Evolutionary conservation across 2,113 vertebrate species (phyloP).

Genomic region (Pelodiscus sinensis): DNA sequence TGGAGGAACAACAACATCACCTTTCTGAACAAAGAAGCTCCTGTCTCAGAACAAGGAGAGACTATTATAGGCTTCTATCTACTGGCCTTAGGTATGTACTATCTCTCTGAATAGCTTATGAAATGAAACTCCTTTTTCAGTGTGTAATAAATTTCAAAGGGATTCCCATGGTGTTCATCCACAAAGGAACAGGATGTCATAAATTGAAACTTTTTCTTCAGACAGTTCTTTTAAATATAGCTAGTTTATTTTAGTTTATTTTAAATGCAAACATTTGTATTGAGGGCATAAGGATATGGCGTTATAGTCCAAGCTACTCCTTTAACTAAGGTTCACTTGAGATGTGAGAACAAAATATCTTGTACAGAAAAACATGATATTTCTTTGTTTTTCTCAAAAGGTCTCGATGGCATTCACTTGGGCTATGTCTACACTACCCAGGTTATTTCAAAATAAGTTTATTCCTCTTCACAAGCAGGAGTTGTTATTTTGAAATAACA

Average conservation of each 20-base stretch:
- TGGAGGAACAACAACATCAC: conserved; percentile 89
- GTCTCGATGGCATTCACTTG: not conserved
- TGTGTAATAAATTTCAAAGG: conserved; percentile 30
- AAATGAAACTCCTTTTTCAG: conserved; percentile 21
- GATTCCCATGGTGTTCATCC: not conserved
- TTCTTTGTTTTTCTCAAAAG: not conserved
- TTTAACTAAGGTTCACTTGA: not conserved
- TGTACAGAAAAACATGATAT: not conserved
- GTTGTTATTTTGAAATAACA: too few species aligned
- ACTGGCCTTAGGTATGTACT: conserved; percentile 80
- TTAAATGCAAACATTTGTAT: not conserved
- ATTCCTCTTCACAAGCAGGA: too few species aligned
- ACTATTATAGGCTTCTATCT: conserved; percentile 86
- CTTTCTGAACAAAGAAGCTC: conserved; percentile 79
- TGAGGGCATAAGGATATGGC: not conserved
- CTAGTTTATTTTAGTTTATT: not conserved
- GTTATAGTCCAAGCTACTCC: not conserved
- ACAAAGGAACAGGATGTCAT: conserved; percentile 17
- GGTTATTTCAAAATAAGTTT: too few species aligned
- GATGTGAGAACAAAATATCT: not conserved
- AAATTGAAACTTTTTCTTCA: not conserved
- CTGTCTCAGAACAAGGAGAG: conserved; percentile 85
- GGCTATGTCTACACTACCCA: too few species aligned
- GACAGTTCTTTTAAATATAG: not conserved
- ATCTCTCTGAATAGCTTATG: not conserved